phyloP scores from a whole-genome alignment of 2,888 invertebrate species.

The Seira ritae region DNA sequence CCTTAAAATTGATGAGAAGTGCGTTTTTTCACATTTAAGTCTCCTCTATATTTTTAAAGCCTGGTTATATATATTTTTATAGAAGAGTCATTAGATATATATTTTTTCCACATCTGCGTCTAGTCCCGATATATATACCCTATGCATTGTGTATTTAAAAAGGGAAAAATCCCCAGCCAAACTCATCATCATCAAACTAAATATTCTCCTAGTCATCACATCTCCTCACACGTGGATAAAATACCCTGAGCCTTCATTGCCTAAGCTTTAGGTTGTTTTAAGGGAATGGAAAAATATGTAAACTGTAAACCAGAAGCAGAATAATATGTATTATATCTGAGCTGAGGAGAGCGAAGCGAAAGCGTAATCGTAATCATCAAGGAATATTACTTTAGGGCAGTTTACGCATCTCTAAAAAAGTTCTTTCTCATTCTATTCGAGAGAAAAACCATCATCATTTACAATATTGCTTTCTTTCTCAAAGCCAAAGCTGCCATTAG shows the following conservation, averaged over 20 bases:
- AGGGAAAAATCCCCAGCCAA: too few relatives aligned
- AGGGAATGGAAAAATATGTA: not conserved
- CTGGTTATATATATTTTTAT: too few relatives aligned
- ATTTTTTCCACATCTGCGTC: not conserved
- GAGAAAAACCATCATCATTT: not conserved
- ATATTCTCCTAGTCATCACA: not conserved
- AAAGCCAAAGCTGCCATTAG: conserved; percentile 8
- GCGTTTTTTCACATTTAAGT: too few relatives aligned
- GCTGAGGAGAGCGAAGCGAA: not conserved
- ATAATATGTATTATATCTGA: not conserved
- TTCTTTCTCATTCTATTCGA: not conserved
- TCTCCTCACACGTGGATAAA: conserved; percentile 50
- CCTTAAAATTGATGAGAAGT: too few relatives aligned
- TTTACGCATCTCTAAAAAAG: conserved; percentile 15
- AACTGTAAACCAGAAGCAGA: conserved; percentile 2
- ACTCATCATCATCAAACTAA: conserved; percentile 17
- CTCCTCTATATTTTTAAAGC: not conserved
- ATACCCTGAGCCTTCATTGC: not conserved
- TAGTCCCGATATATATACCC: not conserved
- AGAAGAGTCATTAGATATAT: too few relatives aligned
- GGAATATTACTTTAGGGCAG: conserved; percentile 6
- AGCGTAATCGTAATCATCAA: not conserved
- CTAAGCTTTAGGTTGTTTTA: not conserved
- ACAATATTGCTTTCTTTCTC: not conserved
- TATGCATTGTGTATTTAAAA: not conserved